phyloP scores from a whole-genome alignment of 2,797 vertebrate genomes.

The Oreochromis mossambicus region DNA sequence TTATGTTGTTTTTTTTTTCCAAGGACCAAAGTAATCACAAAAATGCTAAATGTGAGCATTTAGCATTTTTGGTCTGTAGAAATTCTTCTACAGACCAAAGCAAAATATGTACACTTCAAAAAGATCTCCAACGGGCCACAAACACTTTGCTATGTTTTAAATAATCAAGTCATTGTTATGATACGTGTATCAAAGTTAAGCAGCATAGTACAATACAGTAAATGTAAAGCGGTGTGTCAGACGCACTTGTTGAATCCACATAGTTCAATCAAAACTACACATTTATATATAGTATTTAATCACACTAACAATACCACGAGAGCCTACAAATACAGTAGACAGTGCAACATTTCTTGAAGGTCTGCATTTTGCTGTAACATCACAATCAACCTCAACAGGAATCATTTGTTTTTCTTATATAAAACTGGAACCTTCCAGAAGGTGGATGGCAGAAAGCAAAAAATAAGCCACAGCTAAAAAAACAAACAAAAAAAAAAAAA shows the following conservation, averaged over 20 bases:
- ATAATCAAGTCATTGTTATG: neutral
- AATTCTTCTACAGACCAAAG: neutral
- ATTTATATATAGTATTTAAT: neutral
- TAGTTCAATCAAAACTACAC: neutral
- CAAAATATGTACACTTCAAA: neutral
- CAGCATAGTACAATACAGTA: constrained; percentile 11
- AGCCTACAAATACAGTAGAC: constrained; percentile 2
- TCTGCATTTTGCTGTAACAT: neutral
- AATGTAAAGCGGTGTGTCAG: constrained; percentile 13
- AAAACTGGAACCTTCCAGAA: neutral
- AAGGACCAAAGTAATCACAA: too few relatives aligned
- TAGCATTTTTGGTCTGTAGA: too few relatives aligned
- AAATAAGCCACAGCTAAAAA: neutral
- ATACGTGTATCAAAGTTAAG: neutral
- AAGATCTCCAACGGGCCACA: neutral
- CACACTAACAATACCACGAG: neutral
- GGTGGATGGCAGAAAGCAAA: neutral
- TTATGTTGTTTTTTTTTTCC: too few relatives aligned
- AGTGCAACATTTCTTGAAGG: neutral
- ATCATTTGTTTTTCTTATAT: neutral
- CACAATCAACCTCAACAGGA: neutral
- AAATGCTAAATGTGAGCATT: too few relatives aligned
- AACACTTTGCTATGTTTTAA: neutral
- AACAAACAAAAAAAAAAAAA: too few relatives aligned
- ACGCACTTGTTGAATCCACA: constrained; percentile 60